Base-by-base conservation (phyloP, 2,888 invertebrate species). In the Caenorhabditis angaria region DNA sequence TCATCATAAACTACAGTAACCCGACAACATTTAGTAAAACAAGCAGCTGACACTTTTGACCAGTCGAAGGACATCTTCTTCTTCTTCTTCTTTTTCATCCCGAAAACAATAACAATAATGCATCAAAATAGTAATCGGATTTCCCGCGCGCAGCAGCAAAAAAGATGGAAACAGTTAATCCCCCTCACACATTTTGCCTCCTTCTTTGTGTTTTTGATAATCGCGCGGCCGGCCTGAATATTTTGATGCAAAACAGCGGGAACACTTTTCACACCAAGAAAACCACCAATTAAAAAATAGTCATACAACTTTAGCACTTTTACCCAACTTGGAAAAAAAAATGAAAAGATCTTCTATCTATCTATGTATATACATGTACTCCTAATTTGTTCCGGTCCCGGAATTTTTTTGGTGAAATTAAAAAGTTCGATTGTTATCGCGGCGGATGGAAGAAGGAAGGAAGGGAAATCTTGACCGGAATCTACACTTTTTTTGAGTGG, bases 131-230 rank as follows among this genome's bases (percentile, higher is more conserved):
- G 41, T 41, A 41, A 41, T 41, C 41, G 41, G 41, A 41, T 41
- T 18, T 41, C 32, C 32, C 32, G 32, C 32, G 5, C 32, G 12
- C 14, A 41, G n/a, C n/a, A n/a, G n/a, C n/a, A n/a, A n/a, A n/a
- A n/a, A n/a, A n/a, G n/a, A n/a, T n/a, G 18, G 41, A 41, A 41
- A 41, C 41, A 41, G 41, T 41, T 41, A 41, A 41, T 41, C 41
- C 41, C 41, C 32, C 32, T 32, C 10, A n/a, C n/a, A n/a, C n/a
- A n/a, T n/a, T n/a, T n/a, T n/a, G n/a, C n/a, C n/a, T 32, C 10
- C 32, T 32, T 32, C 10, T 10, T 18, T 41, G 10, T 41, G 41
- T 41, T 12, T 41, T 41, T 41, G 41, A 41, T 41, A 41, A 41
- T 41, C 41, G 41, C 41, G 18, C 6, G 41, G 8, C 32, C 32